These are phyloP conservation scores for Rhinichthys klamathensis DNA, from an alignment of 2,113 vertebrate genomes.

Conservation along the genomic window DNA sequence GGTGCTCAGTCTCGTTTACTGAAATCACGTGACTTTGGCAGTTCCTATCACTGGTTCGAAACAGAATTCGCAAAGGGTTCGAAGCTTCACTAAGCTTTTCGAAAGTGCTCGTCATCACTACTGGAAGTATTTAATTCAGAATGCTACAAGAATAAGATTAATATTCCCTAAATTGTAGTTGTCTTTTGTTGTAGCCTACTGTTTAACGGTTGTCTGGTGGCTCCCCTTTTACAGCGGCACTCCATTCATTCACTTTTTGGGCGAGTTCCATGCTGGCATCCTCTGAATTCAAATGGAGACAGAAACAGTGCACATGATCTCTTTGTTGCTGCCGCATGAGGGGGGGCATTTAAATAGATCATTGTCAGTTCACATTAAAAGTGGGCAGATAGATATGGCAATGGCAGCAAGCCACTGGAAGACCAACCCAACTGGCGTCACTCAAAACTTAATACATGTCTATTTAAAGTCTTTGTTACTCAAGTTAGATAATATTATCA, in stretches of 20 bases:
- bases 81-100: too few species aligned
- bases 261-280: conserved; percentile 47
- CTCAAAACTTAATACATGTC: too few species aligned
- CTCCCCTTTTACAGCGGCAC: conserved; percentile 36
- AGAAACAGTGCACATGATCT: conserved; percentile 36
- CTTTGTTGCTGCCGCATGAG: conserved; percentile 40
- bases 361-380: conserved; percentile 40
- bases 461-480: background rate
- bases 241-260: conserved; percentile 52
- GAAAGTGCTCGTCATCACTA: too few species aligned
- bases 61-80: too few species aligned
- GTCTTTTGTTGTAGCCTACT: conserved; percentile 32
- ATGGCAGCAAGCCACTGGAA: background rate
- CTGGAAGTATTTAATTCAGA: background rate
- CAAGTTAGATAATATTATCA: background rate
- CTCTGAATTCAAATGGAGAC: conserved; percentile 60
- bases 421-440: background rate
- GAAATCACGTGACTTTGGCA: too few species aligned
- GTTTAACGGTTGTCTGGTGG: conserved; percentile 53
- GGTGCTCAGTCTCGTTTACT: too few species aligned
- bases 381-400: conserved; percentile 37
- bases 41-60: too few species aligned
- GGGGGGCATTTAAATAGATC: conserved; percentile 54
- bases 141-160: conserved; percentile 30
- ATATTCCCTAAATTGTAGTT: conserved; percentile 44